Base-by-base conservation (phyloP, 2,797 vertebrate species). In the Adrianichthys oophorus region DNA sequence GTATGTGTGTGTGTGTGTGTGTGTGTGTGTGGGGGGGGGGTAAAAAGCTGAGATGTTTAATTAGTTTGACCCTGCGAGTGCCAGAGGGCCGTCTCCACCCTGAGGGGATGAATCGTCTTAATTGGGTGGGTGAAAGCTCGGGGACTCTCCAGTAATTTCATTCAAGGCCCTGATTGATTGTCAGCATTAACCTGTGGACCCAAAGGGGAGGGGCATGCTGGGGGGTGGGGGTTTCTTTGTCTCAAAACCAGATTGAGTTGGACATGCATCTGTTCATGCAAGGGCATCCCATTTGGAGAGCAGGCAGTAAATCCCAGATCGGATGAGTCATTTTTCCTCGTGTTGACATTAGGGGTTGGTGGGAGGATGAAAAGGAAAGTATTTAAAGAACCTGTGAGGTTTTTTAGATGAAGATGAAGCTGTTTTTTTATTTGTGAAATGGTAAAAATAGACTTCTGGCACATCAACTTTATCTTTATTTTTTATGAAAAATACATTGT, bases 91-190 rank as follows among this genome's bases (percentile, higher is more conserved):
- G 29, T 58, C 48, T 61, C 68, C 58, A 47, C 42, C 63, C 24
- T 7, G 0, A 44, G 44, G 15, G 67, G 81, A 88, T 78, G 79
- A 85, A 81, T 57, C 49, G 65, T 58, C 71, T 74, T 86, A 86
- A 91, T 90, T 86, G 86, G 81, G 65, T 72, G 78, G 85, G 85
- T 85, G 84, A 83, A 65, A 26, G 68, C 74, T 76, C 55, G 12
- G 67, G 65, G 70, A 59, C 64, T 72, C 78, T 21, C 73, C 83
- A 74, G 81, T 85, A 82, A 87, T 86, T 79, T 67, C 48, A 59
- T 26, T 74, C 61, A 65, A 49, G 47, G 21, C 68, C 59, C 52
- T 17, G 57, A 87, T 84, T 83, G 83, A 90, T 88, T 77, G 26
- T 68, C 58, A 51, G 63, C 56, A 69, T 81, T 70, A 86, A 85